phyloP scores from a whole-genome alignment of 2,797 vertebrate species.

The Urophycis tenuis region DNA sequence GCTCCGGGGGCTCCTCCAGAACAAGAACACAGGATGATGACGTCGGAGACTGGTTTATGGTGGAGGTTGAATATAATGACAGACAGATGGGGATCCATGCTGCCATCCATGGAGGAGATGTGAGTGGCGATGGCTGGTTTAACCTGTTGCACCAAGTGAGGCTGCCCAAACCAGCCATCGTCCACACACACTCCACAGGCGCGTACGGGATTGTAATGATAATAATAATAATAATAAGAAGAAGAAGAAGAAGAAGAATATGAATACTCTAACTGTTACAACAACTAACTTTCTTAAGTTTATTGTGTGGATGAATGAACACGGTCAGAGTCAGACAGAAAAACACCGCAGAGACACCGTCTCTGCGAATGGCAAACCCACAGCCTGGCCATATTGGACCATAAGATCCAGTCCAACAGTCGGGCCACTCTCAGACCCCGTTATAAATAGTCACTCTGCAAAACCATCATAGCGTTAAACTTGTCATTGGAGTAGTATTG shows the following conservation, averaged over 20 bases:
- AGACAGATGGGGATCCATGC: too few species aligned
- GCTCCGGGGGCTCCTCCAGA: too few species aligned
- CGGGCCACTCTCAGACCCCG: background rate
- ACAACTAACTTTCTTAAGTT: background rate
- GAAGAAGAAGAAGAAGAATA: background rate
- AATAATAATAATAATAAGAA: too few species aligned
- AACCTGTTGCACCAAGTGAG: too few species aligned
- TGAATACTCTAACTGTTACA: background rate
- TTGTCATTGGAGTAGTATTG: slow-evolving; percentile 47
- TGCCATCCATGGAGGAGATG: too few species aligned
- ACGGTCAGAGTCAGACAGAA: background rate
- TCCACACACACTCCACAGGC: too few species aligned
- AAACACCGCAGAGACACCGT: background rate
- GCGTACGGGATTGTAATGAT: background rate
- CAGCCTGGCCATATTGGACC: background rate
- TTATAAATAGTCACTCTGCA: slow-evolving; percentile 33
- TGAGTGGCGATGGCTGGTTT: too few species aligned
- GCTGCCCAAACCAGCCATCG: too few species aligned
- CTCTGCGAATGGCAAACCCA: background rate
- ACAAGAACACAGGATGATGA: too few species aligned
- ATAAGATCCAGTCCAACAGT: slow-evolving; percentile 20
- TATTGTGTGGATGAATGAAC: background rate
- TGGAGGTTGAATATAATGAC: too few species aligned
- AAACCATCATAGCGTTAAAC: slow-evolving; percentile 49
- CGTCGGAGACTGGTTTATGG: too few species aligned